Base-by-base conservation (phyloP, 2,888 invertebrate genomes). In the Gandaritis pyraliata region DNA sequence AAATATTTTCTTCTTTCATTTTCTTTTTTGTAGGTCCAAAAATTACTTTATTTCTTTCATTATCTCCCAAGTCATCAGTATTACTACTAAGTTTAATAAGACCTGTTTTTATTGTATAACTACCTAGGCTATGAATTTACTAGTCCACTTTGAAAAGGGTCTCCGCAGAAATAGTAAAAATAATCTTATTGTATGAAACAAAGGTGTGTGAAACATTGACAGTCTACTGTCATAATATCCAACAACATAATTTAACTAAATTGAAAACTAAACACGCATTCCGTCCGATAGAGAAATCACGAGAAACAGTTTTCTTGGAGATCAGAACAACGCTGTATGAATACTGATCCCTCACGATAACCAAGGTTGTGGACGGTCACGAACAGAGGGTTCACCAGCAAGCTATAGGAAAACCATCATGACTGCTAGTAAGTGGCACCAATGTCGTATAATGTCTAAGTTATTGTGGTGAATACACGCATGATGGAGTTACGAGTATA, bases 321-420 rank as follows among this genome's bases (percentile, higher is more conserved):
- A 70, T 77, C 73, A 75, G 74, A 77, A 78, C 67, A 75, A 72
- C 77, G 74, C 74, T 57, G 58, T 69, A 64, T 64, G 77, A 71
- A 79, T 79, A 73, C 70, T 71, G 74, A 78, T 66, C 57, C 30
- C 54, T 49, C 45, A 60, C 62, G 58, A 66, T 71, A 72, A 66
- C 75, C 87, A 88, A 87, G 85, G 86, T 79, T 87, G 81, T 54
- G 49, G 10, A 30, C 33, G 39, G 46, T 58, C 58, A 62, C 58
- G 62, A 58, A 45, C 45, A 30, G n/a, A 18, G 18, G 15, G 23
- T 16, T 36, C 16, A 33, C 39, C n/a, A 18, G 16, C 36, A 15
- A 30, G 30, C 29, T 33, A 16, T 33, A 41, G 23, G 23, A 23
- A 5, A 23, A 6, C 0, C 16, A 47, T 5, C 10, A 33, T 8